phyloP scores from a whole-genome alignment of 2,113 vertebrate species.

The Catagonus wagneri region DNA sequence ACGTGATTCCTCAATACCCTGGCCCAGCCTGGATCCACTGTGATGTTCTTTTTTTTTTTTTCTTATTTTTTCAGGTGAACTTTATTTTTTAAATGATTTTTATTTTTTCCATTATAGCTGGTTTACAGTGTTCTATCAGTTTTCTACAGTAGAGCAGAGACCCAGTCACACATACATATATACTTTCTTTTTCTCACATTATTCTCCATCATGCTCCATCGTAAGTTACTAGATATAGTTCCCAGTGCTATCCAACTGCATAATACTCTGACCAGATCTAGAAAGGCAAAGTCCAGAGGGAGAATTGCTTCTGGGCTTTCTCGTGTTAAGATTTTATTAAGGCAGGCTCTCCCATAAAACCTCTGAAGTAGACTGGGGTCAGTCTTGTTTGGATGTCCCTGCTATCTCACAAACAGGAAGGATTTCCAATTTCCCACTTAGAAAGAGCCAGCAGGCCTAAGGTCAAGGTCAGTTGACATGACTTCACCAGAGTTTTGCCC shows the following conservation, averaged over 20 bases:
- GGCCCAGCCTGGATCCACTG: not conserved
- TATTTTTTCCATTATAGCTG: too few species aligned
- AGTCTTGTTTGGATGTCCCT: constrained; percentile 33
- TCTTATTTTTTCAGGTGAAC: too few species aligned
- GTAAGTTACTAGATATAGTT: too few species aligned
- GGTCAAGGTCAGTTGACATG: constrained; percentile 73
- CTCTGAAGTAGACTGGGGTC: not conserved
- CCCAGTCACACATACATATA: too few species aligned
- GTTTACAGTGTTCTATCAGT: too few species aligned
- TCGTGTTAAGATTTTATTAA: constrained; percentile 58
- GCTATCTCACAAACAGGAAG: constrained; percentile 58
- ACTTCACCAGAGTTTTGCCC: constrained; percentile 68
- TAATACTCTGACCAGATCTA: constrained; percentile 33
- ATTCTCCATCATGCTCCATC: too few species aligned
- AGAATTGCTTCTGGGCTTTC: constrained; percentile 63
- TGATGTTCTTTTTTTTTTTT: not conserved
- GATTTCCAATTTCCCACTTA: constrained; percentile 58
- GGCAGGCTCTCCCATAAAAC: constrained; percentile 50
- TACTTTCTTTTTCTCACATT: too few species aligned
- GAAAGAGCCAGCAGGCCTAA: constrained; percentile 43
- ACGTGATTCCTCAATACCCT: constrained; percentile 26
- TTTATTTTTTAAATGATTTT: too few species aligned
- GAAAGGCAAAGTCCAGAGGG: constrained; percentile 52
- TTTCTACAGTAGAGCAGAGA: too few species aligned
- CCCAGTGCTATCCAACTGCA: not conserved